Percentiles rank a stretch among this genome's conserved stretches.
Conservation (phyloP, 2,888 invertebrate species). For the Sarcophaga rosellei region DNA sequence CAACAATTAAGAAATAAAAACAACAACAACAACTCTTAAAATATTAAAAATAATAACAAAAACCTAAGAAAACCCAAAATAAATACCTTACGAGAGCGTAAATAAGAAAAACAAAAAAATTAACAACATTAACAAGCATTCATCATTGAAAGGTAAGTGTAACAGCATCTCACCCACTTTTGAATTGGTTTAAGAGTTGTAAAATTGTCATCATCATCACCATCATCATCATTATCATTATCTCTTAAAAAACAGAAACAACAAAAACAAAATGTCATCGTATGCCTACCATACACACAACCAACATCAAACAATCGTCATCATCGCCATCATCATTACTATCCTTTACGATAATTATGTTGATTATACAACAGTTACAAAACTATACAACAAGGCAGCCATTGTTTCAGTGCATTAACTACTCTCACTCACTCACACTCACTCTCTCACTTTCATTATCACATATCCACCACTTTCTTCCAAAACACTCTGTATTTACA, state of each 20-base stretch:
- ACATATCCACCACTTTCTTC: too few species aligned
- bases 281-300: background rate
- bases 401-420: slow-evolving; percentile 52
- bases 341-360: background rate
- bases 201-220: slow-evolving; percentile 51
- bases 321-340: background rate
- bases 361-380: slow-evolving; percentile 14
- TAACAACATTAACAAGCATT: slow-evolving; percentile 22
- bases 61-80: slow-evolving; percentile 19
- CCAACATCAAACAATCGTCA: background rate
- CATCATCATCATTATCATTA: slow-evolving; percentile 13
- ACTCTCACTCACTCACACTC: slow-evolving; percentile 7
- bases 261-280: background rate
- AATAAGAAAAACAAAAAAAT: background rate
- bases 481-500: too few species aligned
- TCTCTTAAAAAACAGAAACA: background rate
- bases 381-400: slow-evolving; percentile 14
- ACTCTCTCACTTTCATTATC: background rate
- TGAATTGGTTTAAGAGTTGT: slow-evolving; percentile 57
- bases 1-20: background rate
- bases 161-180: slow-evolving; percentile 41
- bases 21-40: background rate
- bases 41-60: background rate
- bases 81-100: background rate
- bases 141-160: slow-evolving; percentile 61